Evolutionary conservation across 2,888 invertebrate species (phyloP).

Genomic region (Meteorus colon): DNA sequence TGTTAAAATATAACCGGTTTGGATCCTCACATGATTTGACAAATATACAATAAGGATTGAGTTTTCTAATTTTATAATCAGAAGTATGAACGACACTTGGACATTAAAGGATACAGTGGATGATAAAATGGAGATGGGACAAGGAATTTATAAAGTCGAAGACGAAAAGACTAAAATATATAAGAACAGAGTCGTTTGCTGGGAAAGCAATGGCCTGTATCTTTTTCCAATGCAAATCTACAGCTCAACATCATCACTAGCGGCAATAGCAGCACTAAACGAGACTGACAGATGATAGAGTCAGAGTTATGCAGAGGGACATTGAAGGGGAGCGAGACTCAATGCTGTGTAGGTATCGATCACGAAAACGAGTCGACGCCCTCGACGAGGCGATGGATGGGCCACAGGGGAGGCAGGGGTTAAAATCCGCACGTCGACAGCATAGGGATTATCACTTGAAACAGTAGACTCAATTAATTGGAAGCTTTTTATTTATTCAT

Average conservation of each 20-base stretch:
- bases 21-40: no score
- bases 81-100: not conserved
- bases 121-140: no score
- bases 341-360: conserved; percentile 38
- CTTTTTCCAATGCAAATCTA: not conserved
- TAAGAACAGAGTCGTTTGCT: not conserved
- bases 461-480: conserved; percentile 1
- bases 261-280: not conserved
- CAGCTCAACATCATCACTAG: not conserved
- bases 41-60: no score
- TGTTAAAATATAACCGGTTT: no score
- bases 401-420: conserved; percentile 38
- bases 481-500: not conserved
- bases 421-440: conserved; percentile 39
- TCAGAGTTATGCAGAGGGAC: not conserved
- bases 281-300: not conserved
- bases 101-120: not conserved
- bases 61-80: not conserved
- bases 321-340: no score
- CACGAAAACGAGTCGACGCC: conserved; percentile 45
- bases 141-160: no score
- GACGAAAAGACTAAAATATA: not conserved
- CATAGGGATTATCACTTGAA: conserved; percentile 15
- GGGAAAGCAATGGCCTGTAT: not conserved
- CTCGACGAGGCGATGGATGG: conserved; percentile 41